Base-by-base conservation (phyloP, 92 coral and sea anemone genomes). In the Parazoanthus swiftii region DNA sequence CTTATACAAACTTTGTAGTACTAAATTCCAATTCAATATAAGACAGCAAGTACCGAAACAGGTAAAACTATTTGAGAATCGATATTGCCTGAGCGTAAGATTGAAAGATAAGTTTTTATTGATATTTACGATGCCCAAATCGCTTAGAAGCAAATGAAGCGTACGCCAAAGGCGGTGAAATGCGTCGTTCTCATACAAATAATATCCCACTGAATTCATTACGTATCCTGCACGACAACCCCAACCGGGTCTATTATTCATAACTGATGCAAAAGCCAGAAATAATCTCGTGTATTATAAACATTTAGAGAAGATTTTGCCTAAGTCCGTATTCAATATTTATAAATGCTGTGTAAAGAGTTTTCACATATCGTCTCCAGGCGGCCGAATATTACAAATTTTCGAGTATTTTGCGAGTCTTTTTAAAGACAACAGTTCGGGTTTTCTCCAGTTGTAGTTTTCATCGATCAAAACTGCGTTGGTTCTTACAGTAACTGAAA, bases 111-210 rank as follows among this genome's bases (percentile, higher is more conserved):
- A 84, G 35, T 44, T 48, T 82, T 84, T 70, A 46, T 71, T 71
- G 37, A 78, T n/a, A 13, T 77, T 78, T 46, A 78, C 35, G 50
- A 66, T 80, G 73, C 44, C 42, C 25, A 63, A 80, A 80, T 58
- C 73, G 71, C 70, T n/a, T 54, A 8, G 56, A 66, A 66, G 54
- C 51, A 36, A 43, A 16, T 46, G 56, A 36, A 65, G 56, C 72
- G 65, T 4, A 43, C 33, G 1, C 86, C 39, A 71, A 4, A 1
- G 8, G 23, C 3, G 44, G 25, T 25, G 86, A 16, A 23, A 70
- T 20, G 33, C 38, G 15, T 39, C 4, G 76, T 44, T 50, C 35
- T 26, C 79, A 51, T 37, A 84, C 38, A 43, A 68, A 70, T 33
- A 78, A 78, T 46, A 38, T 29, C 33, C 44, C 16, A 20, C 38